Evolutionary conservation across 2,113 vertebrate genomes (phyloP), one percentile per base, ranked within the genome.

Genomic region (Oxygymnocypris stewartii): DNA sequence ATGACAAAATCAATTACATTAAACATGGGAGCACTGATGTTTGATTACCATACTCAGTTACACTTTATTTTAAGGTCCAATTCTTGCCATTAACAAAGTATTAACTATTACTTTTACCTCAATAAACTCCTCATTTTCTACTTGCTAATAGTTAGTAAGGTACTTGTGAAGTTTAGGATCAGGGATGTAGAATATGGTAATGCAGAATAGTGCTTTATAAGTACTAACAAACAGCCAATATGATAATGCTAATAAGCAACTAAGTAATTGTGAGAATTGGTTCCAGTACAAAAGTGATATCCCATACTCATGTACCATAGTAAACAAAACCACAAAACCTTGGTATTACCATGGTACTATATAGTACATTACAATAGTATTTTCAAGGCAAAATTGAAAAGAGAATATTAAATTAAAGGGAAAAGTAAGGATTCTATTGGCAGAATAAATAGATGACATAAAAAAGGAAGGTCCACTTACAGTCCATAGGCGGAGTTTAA

Each of bases 401-500:
- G 1, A 25, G 13, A 76, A 14, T 75, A 35, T 35, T 18, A 69
- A 9, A 69, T 69, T 69, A 71, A 8, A 40, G 69, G 1, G 51
- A 37, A 77, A 51, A 49, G 3, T 28, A 0, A 35, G 9, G n/a
- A 63, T 63, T 44, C 57, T 63, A 63, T 80, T 80, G 20, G 13
- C 6, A 63, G 35, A 63, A 63, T 61, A 16, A 81, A 65, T 42
- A 0, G 11, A 80, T 42, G 7, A 47, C 1, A 28, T 65, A 20
- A 31, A 79, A 81, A n/a, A 42, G 0, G 42, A n/a, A n/a, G 74
- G 7, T 20, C 47, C 77, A 97, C 98, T 97, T 95, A 99, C 98
- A 99, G 95, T 92, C 97, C 97, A n/a, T 99, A 99, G 23, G 98
- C 97, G 71, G 98, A 99, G 93, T 96, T 99, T 84, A 97, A 91